Base-by-base conservation (phyloP, 35 echinoderm and acorn worm species). In the Lytechinus variegatus region DNA sequence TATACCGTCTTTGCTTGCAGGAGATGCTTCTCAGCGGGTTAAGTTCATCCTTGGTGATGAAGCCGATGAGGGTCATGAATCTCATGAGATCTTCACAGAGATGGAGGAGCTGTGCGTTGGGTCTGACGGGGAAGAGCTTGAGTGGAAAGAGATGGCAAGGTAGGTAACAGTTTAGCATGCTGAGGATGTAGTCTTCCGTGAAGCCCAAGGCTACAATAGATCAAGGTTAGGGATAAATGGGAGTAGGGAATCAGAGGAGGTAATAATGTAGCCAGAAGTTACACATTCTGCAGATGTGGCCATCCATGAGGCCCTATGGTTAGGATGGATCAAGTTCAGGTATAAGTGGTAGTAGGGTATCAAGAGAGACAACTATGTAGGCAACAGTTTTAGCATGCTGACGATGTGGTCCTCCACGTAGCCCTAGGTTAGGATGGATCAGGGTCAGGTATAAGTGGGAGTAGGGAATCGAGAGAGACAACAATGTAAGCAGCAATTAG, bases 61-160 rank as follows among this genome's bases (percentile, higher is more conserved):
- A 91, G 97, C 94, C 0, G 98, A 97, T 6, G 97, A 97, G 54
- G 97, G 95, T 28, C 98, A 99, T 72, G 95, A 96, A 71, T 96
- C 95, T 27, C 98, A 99, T 79, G 98, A 99, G 61, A 95, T 99
- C 56, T 99, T 99, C 92, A 99, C 98, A 44, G 98, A 99, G 87
- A 89, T 99, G 95, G 98, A 99, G 87, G 98, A 99, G 88, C 95
- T 99, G 5, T 95, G 92, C 52, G 90, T 92, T 6, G 94, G 95
- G 5, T 89, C 79, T 21, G 98, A 97, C 93, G 98, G 96, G 29
- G 98, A 99, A 52, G 97, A 95, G 54, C 27, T 95, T 2, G 96
- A 97, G 91, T 99, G 98, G 98, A 99, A 99, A 87, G 98, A 99
- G 95, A 99, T 96, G 27, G 98, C 98, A 21, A 99, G 98, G 98